phyloP scores from a whole-genome alignment of 2,113 vertebrate species.

The Saccopteryx bilineata region DNA sequence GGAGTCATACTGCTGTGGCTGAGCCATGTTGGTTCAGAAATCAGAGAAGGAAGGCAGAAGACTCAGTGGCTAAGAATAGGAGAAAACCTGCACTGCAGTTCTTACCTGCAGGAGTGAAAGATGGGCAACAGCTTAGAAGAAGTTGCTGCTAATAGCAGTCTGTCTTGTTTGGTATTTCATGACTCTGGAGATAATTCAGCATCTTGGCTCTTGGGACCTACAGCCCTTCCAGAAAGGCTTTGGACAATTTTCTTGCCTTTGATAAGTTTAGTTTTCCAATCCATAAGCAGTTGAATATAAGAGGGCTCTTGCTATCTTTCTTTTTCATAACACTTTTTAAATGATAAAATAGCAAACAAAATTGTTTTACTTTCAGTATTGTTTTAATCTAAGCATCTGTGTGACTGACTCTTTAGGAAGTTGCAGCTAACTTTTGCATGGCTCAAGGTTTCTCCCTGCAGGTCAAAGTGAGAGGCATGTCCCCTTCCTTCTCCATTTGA shows the following conservation, averaged over 20 bases:
- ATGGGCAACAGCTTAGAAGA: neutral
- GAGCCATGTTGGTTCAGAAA: neutral
- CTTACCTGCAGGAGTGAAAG: neutral
- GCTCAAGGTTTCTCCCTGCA: neutral
- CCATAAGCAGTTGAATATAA: neutral
- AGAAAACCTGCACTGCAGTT: neutral
- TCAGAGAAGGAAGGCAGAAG: neutral
- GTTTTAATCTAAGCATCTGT: neutral
- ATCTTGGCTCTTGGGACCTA: neutral
- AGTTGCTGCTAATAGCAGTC: neutral
- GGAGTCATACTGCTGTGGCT: neutral
- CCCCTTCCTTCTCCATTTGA: slow-evolving; percentile 7
- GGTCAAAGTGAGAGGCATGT: neutral
- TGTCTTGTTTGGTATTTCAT: neutral
- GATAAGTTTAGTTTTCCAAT: neutral
- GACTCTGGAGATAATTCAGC: neutral
- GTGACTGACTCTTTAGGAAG: slow-evolving; percentile 10
- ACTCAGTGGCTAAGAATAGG: neutral
- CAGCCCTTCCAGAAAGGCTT: neutral
- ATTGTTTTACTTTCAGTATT: neutral
- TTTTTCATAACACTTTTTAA: neutral
- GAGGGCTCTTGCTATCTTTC: neutral
- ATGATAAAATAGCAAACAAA: neutral
- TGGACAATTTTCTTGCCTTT: neutral
- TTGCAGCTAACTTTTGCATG: neutral